These are phyloP conservation scores for Lysandra bellargus DNA, from an alignment of 2,888 invertebrate species.

Conservation along the genomic window DNA sequence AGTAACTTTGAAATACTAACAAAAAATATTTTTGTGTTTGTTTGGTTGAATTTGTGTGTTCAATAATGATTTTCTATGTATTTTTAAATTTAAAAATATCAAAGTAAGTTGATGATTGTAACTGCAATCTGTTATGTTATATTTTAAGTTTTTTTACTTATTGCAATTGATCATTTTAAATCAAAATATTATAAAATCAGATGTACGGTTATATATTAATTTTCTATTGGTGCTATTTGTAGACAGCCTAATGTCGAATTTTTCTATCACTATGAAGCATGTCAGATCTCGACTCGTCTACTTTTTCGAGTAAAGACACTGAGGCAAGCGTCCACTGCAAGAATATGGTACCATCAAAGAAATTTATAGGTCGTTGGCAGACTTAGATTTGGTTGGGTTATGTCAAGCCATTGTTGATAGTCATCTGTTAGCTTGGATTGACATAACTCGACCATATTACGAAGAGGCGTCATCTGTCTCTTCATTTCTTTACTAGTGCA, in stretches of 20 bases:
- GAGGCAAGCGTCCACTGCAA: background rate
- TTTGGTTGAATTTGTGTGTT: background rate
- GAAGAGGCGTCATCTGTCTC: too few species aligned
- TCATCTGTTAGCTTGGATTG: too few species aligned
- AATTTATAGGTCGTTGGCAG: too few species aligned
- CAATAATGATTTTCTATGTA: constrained; percentile 4
- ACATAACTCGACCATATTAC: too few species aligned
- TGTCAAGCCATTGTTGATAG: too few species aligned
- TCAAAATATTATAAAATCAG: constrained; percentile 8
- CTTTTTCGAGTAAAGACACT: background rate
- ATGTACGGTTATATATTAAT: background rate
- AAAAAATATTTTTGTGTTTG: background rate
- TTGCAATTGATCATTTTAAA: background rate
- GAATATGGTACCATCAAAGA: background rate
- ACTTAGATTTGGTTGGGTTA: too few species aligned
- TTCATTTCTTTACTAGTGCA: background rate
- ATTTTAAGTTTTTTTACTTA: background rate
- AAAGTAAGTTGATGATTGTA: background rate
- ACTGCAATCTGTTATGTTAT: background rate
- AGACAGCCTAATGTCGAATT: background rate
- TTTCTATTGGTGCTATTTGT: constrained; percentile 19
- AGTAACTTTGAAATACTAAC: background rate
- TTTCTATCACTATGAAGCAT: background rate
- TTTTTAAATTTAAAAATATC: constrained; percentile 9
- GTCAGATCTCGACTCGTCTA: background rate